Conservation (phyloP, 2,797 vertebrate species). For the Heterohyrax brucei region DNA sequence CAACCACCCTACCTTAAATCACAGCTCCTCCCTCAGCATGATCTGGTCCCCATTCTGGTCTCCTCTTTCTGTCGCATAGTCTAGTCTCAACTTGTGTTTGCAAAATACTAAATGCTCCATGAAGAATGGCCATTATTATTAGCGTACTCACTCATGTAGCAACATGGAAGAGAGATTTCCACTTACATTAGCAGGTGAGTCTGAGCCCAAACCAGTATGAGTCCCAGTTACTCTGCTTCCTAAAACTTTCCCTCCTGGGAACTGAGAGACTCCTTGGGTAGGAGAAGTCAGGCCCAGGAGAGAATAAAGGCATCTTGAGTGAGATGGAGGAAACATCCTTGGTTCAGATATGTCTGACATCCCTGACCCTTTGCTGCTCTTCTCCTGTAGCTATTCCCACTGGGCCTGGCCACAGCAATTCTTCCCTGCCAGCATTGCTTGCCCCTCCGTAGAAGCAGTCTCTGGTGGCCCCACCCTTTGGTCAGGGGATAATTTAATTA, state of each 20-base stretch:
- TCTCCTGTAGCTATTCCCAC: not conserved
- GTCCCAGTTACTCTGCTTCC: not conserved
- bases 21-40: not conserved
- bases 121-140: too few species aligned
- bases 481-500: not conserved
- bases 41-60: not conserved
- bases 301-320: not conserved
- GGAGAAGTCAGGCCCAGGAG: not conserved
- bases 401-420: not conserved
- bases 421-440: too few species aligned
- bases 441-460: fast-evolving
- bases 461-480: not conserved
- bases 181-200: not conserved
- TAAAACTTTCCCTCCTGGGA: not conserved
- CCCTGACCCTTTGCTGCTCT: too few species aligned
- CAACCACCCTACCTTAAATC: not conserved
- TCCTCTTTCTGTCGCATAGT: too few species aligned
- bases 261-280: not conserved
- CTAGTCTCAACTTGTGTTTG: not conserved
- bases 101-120: not conserved
- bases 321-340: not conserved
- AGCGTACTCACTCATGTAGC: not conserved
- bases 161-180: not conserved
- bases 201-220: not conserved
- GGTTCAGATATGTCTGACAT: not conserved